Base-by-base conservation (phyloP, 2,888 invertebrate genomes). In the Acronicta aceris region DNA sequence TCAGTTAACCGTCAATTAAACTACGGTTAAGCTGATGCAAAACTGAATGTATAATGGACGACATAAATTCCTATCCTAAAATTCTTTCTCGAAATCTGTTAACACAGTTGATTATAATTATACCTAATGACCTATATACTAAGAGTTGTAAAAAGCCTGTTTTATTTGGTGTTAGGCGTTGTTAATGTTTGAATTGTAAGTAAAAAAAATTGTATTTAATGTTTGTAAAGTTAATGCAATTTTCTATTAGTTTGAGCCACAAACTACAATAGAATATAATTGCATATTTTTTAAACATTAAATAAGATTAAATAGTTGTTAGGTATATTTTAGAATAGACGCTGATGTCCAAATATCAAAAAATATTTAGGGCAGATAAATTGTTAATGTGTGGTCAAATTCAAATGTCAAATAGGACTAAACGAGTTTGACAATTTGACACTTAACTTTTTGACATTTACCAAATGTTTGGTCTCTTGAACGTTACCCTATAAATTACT, bases 401-500 rank as follows among this genome's bases (percentile, higher is more conserved):
- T 53, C 15, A 59, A 60, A 17, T 69, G 60, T 67, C 55, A 64
- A 71, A 65, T 76, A 56, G 33, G 1, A 55, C 8, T 60, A 40
- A 42, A 59, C 46, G 47, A 41, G 25, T 77, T n/a, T 42, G 30
- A 42, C 33, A 50, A 50, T 59, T 70, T 65, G 66, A 71, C 40
- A 65, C 21, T 16, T 50, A 25, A 40, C n/a, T 40, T 16, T 65
- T 71, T 57, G 59, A 72, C 56, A 68, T 74, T 66, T 65, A 68
- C 71, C 68, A 74, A 78, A 73, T 77, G 76, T 71, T 74, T 84
- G 82, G 86, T 88, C 82, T 85, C 82, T 81, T 81, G 57, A 76
- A 83, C 84, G 92, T 93, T 92, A 93, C 92, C 93, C 78, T 86
- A 83, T 82, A 83, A 85, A 84, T 76, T 79, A 84, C 93, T 93